These are phyloP conservation scores for Octodon degus DNA, from an alignment of 2,113 vertebrate genomes.

Conservation along the genomic window DNA sequence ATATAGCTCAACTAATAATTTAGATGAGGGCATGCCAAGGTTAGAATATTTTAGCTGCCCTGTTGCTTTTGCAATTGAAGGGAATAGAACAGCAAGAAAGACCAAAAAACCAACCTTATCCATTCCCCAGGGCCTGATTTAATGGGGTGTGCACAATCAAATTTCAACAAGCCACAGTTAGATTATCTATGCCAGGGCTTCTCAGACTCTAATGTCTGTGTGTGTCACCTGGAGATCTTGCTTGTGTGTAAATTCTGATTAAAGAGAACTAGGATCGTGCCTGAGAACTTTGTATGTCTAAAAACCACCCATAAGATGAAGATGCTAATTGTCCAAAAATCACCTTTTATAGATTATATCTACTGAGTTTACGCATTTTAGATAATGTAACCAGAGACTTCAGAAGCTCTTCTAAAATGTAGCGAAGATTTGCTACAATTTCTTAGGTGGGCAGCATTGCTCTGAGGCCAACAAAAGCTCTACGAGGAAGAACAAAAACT, in stretches of 20 bases:
- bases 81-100: conserved; percentile 30
- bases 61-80: neutral
- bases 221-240: conserved; percentile 17
- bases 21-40: neutral
- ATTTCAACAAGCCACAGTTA: conserved; percentile 66
- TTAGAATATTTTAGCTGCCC: conserved; percentile 61
- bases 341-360: neutral
- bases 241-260: conserved; percentile 41
- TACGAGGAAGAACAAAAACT: neutral
- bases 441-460: neutral
- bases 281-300: conserved; percentile 8
- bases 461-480: neutral
- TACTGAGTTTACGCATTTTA: neutral
- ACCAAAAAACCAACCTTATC: conserved; percentile 50
- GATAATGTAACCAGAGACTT: neutral
- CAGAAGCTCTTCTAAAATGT: neutral
- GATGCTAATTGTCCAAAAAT: neutral
- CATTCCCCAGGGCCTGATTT: conserved; percentile 57
- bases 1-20: conserved; percentile 33
- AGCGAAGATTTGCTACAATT: neutral
- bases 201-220: conserved; percentile 9
- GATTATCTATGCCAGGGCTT: conserved; percentile 58
- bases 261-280: neutral
- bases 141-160: conserved; percentile 72
- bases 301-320: neutral